Conservation (phyloP, 2,113 vertebrate genomes). For the Eubucco bourcierii region DNA sequence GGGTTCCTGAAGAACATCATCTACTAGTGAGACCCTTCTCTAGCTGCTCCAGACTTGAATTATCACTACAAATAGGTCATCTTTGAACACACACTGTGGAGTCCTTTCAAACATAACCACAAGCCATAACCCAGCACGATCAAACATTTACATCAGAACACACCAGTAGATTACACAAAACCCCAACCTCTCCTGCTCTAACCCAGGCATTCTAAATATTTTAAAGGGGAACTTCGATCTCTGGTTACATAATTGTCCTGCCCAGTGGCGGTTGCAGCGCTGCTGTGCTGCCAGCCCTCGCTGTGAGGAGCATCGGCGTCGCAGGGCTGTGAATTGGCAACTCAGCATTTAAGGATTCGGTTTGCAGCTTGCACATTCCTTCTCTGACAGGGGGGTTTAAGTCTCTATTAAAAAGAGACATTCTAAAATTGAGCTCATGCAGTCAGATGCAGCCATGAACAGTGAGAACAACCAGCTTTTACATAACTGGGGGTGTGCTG, state of each 20-base stretch:
- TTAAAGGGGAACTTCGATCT: neutral
- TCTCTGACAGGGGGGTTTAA: neutral
- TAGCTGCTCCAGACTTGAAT: neutral
- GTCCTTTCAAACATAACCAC: neutral
- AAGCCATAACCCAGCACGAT: neutral
- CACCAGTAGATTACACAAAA: neutral
- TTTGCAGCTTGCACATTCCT: neutral
- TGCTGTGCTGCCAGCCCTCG: neutral
- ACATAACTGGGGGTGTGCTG: neutral
- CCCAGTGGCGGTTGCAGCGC: neutral
- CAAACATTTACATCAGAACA: neutral
- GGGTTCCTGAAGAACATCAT: neutral
- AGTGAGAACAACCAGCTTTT: neutral
- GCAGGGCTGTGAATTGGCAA: neutral
- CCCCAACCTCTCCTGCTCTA: neutral
- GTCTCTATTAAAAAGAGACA: neutral
- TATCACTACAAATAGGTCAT: slow-evolving; percentile 36
- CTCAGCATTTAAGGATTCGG: neutral
- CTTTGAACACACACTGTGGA: neutral
- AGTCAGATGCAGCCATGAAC: neutral
- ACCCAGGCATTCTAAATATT: neutral
- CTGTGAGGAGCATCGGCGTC: neutral
- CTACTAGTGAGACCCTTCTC: neutral
- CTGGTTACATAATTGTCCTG: slow-evolving; percentile 19
- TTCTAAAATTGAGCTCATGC: neutral